Base-by-base conservation (phyloP, 1,140 invertebrate genomes). In the Bicyclus anynana region DNA sequence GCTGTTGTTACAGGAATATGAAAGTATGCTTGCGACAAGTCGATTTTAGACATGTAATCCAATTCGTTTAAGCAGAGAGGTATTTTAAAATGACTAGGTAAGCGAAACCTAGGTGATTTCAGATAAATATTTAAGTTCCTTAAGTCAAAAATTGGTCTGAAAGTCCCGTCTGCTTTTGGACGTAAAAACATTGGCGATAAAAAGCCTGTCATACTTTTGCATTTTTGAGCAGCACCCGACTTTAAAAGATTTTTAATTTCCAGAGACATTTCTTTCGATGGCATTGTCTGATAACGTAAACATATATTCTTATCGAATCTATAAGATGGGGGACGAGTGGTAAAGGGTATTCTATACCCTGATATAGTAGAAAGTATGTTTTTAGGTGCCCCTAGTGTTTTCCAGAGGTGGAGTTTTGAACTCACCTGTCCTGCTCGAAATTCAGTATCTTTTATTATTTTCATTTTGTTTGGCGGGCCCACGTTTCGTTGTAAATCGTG, bases 21-120 rank as follows among this genome's bases (percentile, higher is more conserved):
- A 66, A 91, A 91, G 56, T 87, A 72, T 5, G 59, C 69, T 18
- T 72, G 69, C 29, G 59, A 61, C 23, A 74, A 26, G 23, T 71
- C 70, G n/a, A 74, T 1, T 27, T 72, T 73, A n/a, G 50, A 47
- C 62, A 75, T 62, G 58, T 57, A 73, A 18, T 69, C 62, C 10
- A 44, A 14, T 6, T 17, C 10, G 35, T 80, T 67, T 6, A 82
- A 38, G 33, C 74, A 76, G 0, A 65, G 59, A 44, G 74, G 66
- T 26, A 73, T 50, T 27, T 59, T 53, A 35, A 56, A 49, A 42
- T 73, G 67, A 27, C 63, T 65, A 17, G 78, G 64, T 16, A 78
- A 55, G n/a, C 58, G 52, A 53, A 78, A 82, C 14, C 51, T 33
- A 16, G 44, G 73, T 37, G 58, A 35, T 33, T 49, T 55, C 44